Conservation (phyloP, 2,797 vertebrate genomes). For the Fistularia commersonii region DNA sequence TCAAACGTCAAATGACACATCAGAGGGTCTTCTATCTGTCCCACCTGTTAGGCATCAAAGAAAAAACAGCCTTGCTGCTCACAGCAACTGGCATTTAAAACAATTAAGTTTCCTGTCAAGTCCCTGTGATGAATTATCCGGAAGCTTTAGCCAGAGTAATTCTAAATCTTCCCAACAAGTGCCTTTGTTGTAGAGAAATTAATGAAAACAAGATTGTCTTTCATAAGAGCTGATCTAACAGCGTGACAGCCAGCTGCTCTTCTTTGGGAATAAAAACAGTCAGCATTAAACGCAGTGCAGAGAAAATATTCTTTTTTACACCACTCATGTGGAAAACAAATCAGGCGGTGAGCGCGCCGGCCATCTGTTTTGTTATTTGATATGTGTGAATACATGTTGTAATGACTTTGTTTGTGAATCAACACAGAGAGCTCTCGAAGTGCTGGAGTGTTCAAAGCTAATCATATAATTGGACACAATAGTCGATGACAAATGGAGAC, state of each 20-base stretch:
- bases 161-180: slow-evolving; percentile 99
- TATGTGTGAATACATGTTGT: slow-evolving; percentile 99
- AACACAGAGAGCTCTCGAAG: slow-evolving; percentile 99
- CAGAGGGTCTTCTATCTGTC: slow-evolving; percentile 65
- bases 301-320: slow-evolving; percentile 80
- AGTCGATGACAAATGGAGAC: slow-evolving; percentile 99
- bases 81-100: slow-evolving; percentile 95
- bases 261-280: slow-evolving; percentile 96
- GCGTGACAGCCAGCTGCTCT: slow-evolving; percentile 99
- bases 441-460: slow-evolving; percentile 99
- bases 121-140: slow-evolving; percentile 99
- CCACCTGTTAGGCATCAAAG: slow-evolving; percentile 77
- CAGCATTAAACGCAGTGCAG: slow-evolving; percentile 99
- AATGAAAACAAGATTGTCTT: slow-evolving; percentile 99
- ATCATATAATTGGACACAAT: slow-evolving; percentile 99
- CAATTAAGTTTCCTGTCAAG: slow-evolving; percentile 97
- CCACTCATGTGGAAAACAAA: slow-evolving; percentile 97
- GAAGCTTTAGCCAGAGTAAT: slow-evolving; percentile 96
- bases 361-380: slow-evolving; percentile 99
- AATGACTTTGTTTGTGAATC: slow-evolving; percentile 99
- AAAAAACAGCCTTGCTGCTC: slow-evolving; percentile 57
- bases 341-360: slow-evolving; percentile 94
- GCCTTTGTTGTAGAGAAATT: slow-evolving; percentile 99
- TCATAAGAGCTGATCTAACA: slow-evolving; percentile 99
- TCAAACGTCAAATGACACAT: slow-evolving; percentile 67